phyloP scores from a whole-genome alignment of 2,797 vertebrate genomes.

The Paedocypris micromegethes region DNA sequence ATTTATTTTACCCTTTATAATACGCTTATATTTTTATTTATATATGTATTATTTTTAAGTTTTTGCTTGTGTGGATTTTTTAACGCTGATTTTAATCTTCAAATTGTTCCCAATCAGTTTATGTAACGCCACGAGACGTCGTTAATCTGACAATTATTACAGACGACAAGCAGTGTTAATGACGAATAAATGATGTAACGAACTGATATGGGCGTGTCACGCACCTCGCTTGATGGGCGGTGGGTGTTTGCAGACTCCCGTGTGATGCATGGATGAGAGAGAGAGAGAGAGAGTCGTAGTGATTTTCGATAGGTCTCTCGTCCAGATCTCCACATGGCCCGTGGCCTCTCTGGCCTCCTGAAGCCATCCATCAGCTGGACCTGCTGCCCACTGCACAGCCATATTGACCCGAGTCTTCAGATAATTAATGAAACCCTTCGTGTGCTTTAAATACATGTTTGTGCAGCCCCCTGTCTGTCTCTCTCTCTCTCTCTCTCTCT shows the following conservation, averaged over 20 bases:
- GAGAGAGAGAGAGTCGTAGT: conserved; percentile 54
- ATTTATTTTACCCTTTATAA: too few species aligned
- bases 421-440: conserved; percentile 24
- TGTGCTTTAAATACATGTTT: neutral
- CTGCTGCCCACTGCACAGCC: conserved; percentile 58
- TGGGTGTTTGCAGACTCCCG: conserved; percentile 7
- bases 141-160: too few species aligned
- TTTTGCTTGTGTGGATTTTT: too few species aligned
- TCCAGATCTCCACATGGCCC: conserved; percentile 64
- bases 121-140: too few species aligned
- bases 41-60: too few species aligned
- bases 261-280: conserved; percentile 30
- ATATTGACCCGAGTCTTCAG: conserved; percentile 36
- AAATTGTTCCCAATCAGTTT: too few species aligned
- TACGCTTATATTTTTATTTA: too few species aligned
- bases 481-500: too few species aligned
- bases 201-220: too few species aligned
- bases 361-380: conserved; percentile 62
- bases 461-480: neutral
- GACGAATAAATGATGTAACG: too few species aligned
- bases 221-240: neutral
- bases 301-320: conserved; percentile 74
- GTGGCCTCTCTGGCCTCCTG: conserved; percentile 56
- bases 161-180: too few species aligned
- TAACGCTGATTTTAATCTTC: too few species aligned